Percentiles rank a stretch among this genome's conserved stretches.
phyloP scores from a whole-genome alignment of 2,888 invertebrate species.

The Carpatolechia fugitivella region DNA sequence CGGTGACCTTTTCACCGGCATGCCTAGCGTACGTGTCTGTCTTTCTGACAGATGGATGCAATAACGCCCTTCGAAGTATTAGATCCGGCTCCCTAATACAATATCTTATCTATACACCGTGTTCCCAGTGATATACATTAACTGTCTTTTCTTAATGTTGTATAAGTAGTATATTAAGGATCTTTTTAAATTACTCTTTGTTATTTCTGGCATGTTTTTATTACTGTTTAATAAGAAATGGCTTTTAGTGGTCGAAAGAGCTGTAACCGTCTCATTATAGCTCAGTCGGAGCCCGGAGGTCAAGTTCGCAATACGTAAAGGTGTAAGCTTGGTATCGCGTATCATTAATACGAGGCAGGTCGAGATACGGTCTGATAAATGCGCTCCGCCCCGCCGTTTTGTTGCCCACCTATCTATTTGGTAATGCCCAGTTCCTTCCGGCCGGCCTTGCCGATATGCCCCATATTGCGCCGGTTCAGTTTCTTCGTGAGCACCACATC shows the following conservation, averaged over 20 bases:
- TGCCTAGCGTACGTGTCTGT: neutral
- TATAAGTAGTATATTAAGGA: too few relatives aligned
- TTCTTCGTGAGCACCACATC: conserved; percentile 1
- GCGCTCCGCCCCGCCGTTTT: conserved; percentile 45
- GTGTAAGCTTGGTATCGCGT: conserved; percentile 38
- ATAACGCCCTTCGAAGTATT: too few relatives aligned
- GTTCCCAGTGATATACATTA: too few relatives aligned
- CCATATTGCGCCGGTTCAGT: conserved; percentile 31
- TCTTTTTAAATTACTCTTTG: neutral
- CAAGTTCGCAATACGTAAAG: conserved; percentile 42
- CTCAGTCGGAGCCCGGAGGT: conserved; percentile 35
- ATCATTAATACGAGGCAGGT: conserved; percentile 39
- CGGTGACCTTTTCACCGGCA: neutral
- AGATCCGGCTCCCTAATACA: too few relatives aligned
- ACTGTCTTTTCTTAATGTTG: too few relatives aligned
- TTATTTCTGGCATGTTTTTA: neutral
- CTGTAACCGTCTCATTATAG: conserved; percentile 16
- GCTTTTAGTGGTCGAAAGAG: neutral
- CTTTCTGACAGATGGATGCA: neutral
- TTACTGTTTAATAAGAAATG: neutral
- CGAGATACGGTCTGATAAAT: conserved; percentile 63
- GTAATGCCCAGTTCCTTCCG: conserved; percentile 67
- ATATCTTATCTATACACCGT: too few relatives aligned
- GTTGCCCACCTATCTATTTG: conserved; percentile 58
- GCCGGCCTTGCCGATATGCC: conserved; percentile 58